Evolutionary conservation across 2,888 invertebrate species (phyloP), one percentile per base, ranked within the genome.

Genomic region (Ypsolopha scabrella): DNA sequence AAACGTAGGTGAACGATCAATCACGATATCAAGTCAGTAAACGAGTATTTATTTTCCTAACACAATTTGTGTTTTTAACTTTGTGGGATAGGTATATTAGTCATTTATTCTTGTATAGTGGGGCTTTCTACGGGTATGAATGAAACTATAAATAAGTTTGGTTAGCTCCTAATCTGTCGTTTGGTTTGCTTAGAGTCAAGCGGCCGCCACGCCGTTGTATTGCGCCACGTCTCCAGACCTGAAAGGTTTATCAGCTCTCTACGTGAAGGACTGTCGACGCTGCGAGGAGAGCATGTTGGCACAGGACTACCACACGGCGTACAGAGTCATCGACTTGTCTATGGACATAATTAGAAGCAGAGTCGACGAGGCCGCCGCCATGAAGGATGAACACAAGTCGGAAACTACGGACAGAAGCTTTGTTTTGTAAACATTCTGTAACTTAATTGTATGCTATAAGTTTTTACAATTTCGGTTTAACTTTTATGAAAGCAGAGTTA

Each of bases 211-310:
- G 0, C 90, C 92, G 1, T 86, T 97, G 11, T 97, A 92, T 77
- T 96, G 96, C 75, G 95, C 97, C 7, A 92, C 93, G 0, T 93
- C 94, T 1, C 88, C 90, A 1, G 96, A 96, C 60, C 80, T 98
- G 53, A 88, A 89, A 36, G 93, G 93, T 0, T 75, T 92, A 1
- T 92, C 96, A n/a, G 96, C 94, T 10, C 74, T 93, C 55, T 98
- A 98, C 80, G 95, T 94, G 69, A 97, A 96, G 71, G 94, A 97
- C 73, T 96, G 96, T 66, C 93, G 88, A 70, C 90, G 91, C 35
- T 93, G 93, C 50, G 68, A 66, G 7, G 76, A 75, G 52, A 82
- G 83, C 54, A 71, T 74, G 1, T 55, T 83, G 33, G 82, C 79
- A 1, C 65, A 61, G 37, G 75, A 83, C 57, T 64, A 70, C 1